Conservation (phyloP, 2,797 vertebrate species). For the Sitta carolinensis region DNA sequence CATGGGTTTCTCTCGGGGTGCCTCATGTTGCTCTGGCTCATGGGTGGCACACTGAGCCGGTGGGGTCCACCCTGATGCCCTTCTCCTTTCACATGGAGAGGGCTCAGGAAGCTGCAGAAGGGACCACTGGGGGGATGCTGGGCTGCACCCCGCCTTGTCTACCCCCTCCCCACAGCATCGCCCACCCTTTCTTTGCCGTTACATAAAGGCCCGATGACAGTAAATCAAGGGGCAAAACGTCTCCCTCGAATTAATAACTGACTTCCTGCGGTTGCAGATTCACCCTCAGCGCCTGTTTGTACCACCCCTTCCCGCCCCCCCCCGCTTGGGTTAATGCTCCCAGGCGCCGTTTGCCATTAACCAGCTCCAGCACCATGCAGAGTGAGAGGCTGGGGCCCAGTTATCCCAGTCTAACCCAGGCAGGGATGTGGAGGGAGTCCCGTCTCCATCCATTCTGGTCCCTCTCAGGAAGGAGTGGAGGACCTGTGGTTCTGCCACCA, state of each 20-base stretch:
- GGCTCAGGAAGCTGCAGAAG: background rate
- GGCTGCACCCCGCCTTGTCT: accelerated
- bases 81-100: background rate
- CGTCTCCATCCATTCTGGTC: background rate
- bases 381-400: background rate
- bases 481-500: background rate
- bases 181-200: background rate
- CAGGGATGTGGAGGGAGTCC: background rate
- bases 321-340: conserved; percentile 5
- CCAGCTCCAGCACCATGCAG: background rate
- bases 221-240: conserved; percentile 65
- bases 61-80: background rate
- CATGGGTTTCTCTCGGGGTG: accelerated
- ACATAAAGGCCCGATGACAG: conserved; percentile 25
- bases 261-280: conserved; percentile 72
- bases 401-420: background rate
- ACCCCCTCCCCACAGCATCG: background rate
- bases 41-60: accelerated
- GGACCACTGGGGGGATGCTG: accelerated
- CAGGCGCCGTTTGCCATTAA: conserved; percentile 15
- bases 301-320: background rate
- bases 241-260: conserved; percentile 60
- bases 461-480: accelerated
- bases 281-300: conserved; percentile 23
- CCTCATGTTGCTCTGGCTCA: background rate